Evolutionary conservation across 2,113 vertebrate genomes (phyloP).

Genomic region (Isurus oxyrinchus): DNA sequence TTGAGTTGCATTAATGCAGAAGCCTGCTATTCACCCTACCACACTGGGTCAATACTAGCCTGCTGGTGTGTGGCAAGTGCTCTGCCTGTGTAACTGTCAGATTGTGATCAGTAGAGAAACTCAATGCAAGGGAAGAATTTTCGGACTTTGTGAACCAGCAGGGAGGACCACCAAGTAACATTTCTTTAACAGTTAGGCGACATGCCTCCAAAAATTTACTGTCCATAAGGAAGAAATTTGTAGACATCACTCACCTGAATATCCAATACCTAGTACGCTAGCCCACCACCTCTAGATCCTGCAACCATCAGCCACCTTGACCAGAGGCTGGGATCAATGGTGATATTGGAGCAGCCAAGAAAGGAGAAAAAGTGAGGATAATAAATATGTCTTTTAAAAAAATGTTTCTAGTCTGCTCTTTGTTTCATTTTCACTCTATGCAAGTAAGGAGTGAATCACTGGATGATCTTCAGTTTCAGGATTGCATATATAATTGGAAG

Average conservation of each 20-base stretch:
- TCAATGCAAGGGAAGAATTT: not conserved
- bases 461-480: not conserved
- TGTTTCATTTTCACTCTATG: not conserved
- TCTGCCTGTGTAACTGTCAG: not conserved
- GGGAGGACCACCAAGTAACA: not conserved
- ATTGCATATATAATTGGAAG: not conserved
- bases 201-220: not conserved
- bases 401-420: not conserved
- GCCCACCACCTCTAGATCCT: not conserved
- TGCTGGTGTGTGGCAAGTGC: not conserved
- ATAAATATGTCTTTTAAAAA: not conserved
- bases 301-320: not conserved
- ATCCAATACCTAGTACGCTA: not conserved
- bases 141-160: not conserved
- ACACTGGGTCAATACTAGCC: not conserved
- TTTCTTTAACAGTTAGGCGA: not conserved
- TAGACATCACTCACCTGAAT: not conserved
- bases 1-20: not conserved
- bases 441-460: not conserved
- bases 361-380: not conserved
- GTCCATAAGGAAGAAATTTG: not conserved
- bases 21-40: not conserved
- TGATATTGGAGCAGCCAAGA: slow-evolving; percentile 5
- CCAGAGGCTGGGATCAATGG: not conserved
- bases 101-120: not conserved